Evolutionary conservation across 2,797 vertebrate species (phyloP), one percentile per base, ranked within the genome.

Genomic region (Orestias chungarensis): DNA sequence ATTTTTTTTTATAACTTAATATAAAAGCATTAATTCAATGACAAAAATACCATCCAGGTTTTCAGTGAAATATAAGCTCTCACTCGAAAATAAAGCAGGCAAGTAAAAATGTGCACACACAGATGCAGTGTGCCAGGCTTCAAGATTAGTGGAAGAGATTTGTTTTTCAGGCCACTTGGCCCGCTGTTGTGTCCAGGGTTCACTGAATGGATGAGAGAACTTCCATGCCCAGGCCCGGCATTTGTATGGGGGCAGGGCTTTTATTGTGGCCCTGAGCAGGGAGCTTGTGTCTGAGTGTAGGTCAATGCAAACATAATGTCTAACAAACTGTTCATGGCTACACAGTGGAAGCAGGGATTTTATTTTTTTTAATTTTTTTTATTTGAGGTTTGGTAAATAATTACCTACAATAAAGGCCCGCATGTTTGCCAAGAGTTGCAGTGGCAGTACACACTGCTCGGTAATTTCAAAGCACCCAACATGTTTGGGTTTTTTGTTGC

Each of bases 121-220:
- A 67, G 57, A 79, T 81, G 83, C 77, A 82, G 79, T 76, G 87
- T 83, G 85, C 82, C 64, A 69, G 89, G 82, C 82, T 89, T 86
- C 73, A 84, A 89, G 88, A 90, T 78, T 83, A 89, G 88, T 80
- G 73, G 74, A 86, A 84, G 68, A 91, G 87, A 82, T 92, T 92
- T 92, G 94, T 93, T 93, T 88, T 93, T 88, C 90, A 91, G 90
- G 85, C 80, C 87, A 80, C 82, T 87, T 75, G 83, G 86, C 73
- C 84, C 82, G 81, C 82, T 89, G 86, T 83, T 89, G 82, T 90
- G 75, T 87, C 90, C 81, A 89, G 85, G 87, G 88, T 91, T 89
- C 81, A 87, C 74, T 91, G 85, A 91, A 91, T 82, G 85, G 87
- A 86, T 91, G 91, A 91, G 79, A 91, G 90, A 78, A 85, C 86